Evolutionary conservation across 2,113 vertebrate species (phyloP).

Genomic region (Centropus bengalensis): DNA sequence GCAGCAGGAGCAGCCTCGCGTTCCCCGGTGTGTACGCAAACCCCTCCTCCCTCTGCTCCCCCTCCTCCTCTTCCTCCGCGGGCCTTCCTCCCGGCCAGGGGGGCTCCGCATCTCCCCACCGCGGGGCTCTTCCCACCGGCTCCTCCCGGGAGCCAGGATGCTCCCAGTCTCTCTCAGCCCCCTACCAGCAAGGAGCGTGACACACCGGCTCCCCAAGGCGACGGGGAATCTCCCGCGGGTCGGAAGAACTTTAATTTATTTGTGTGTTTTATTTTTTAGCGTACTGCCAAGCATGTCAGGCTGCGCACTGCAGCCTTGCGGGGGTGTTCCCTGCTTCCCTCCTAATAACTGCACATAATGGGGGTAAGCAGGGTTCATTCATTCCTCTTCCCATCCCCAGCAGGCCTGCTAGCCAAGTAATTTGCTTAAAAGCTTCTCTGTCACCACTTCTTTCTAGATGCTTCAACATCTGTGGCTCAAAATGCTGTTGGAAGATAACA

Average conservation of each 20-base stretch:
- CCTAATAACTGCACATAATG: not conserved
- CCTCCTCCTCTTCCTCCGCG: not conserved
- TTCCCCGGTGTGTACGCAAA: not conserved
- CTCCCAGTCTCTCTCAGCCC: not conserved
- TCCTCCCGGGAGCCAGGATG: not conserved
- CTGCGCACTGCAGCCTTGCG: not conserved
- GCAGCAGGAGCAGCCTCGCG: not conserved
- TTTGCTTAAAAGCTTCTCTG: constrained; percentile 23
- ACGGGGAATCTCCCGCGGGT: not conserved
- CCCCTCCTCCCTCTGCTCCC: not conserved
- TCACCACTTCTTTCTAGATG: not conserved
- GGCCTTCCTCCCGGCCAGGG: too few relatives aligned
- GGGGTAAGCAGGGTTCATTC: not conserved
- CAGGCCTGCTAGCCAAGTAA: not conserved
- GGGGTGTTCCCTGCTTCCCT: not conserved
- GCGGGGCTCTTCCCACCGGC: not conserved
- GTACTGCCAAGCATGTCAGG: fast-evolving
- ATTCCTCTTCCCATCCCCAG: not conserved
- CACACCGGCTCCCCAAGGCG: fast-evolving
- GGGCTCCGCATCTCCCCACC: not conserved
- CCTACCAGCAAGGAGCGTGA: not conserved
- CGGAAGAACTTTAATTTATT: not conserved
- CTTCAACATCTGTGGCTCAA: not conserved
- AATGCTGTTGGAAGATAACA: not conserved
- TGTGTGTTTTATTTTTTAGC: not conserved